These are phyloP conservation scores for Thaumetopoea pityocampa DNA, from an alignment of 1,140 invertebrate species.

Conservation along the genomic window DNA sequence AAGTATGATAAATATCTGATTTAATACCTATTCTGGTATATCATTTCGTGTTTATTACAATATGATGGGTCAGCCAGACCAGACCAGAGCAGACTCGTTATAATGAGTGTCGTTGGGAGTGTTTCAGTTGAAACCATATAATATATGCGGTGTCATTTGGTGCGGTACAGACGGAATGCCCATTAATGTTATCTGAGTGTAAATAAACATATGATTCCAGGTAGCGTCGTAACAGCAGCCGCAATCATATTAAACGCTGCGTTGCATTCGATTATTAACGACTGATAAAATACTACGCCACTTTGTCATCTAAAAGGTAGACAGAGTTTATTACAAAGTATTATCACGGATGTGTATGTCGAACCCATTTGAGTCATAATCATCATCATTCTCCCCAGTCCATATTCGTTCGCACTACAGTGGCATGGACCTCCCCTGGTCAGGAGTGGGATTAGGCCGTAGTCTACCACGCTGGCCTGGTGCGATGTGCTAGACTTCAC, in stretches of 20 bases:
- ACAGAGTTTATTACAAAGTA: background rate
- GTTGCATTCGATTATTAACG: conserved; percentile 8
- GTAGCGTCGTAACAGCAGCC: conserved; percentile 13
- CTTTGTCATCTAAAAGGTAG: background rate
- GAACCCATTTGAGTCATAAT: too few relatives aligned
- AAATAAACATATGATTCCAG: conserved; percentile 16
- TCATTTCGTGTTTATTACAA: conserved; percentile 21
- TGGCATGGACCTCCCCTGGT: too few relatives aligned
- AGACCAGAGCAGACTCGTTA: conserved; percentile 4
- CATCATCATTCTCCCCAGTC: too few relatives aligned
- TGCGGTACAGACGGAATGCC: conserved; percentile 17
- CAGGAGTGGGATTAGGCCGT: too few relatives aligned
- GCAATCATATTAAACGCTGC: conserved; percentile 14
- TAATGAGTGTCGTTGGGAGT: conserved; percentile 17
- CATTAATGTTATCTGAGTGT: conserved; percentile 21
- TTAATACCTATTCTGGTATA: too few relatives aligned
- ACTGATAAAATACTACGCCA: conserved; percentile 4
- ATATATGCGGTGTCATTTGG: conserved; percentile 17
- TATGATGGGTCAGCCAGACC: too few relatives aligned
- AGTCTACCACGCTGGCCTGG: too few relatives aligned
- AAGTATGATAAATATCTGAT: too few relatives aligned
- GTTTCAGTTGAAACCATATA: conserved; percentile 16
- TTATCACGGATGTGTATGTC: too few relatives aligned
- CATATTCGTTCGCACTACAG: too few relatives aligned
- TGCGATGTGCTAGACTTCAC: too few relatives aligned